These are phyloP conservation scores for Sicus ferrugineus DNA, from an alignment of 2,888 invertebrate genomes.

Conservation along the genomic window DNA sequence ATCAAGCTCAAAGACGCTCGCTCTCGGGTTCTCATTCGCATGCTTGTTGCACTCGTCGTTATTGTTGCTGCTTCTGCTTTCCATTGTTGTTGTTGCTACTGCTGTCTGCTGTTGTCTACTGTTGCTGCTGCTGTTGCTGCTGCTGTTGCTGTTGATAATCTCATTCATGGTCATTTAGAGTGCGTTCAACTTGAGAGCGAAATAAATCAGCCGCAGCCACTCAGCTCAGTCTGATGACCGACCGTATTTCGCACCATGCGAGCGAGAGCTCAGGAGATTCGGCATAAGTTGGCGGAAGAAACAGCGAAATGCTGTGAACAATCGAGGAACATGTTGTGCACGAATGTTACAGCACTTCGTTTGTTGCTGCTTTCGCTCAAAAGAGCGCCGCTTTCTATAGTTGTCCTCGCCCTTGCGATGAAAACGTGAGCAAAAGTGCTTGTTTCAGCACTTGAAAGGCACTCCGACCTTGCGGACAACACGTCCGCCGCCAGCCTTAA, in stretches of 20 bases:
- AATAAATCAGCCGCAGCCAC: background rate
- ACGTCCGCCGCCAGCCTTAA: background rate
- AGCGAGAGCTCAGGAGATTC: background rate
- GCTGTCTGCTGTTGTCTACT: background rate
- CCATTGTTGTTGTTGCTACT: conserved; percentile 2
- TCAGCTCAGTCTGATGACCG: background rate
- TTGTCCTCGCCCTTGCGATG: conserved; percentile 8
- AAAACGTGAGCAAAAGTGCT: background rate
- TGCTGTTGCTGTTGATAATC: conserved; percentile 15
- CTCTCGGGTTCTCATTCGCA: background rate
- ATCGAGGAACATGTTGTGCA: conserved; percentile 2
- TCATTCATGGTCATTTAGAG: conserved; percentile 30
- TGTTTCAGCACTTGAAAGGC: background rate
- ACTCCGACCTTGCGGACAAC: background rate
- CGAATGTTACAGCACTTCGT: background rate
- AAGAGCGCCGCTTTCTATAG: background rate
- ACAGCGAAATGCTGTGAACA: background rate
- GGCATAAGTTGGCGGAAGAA: background rate
- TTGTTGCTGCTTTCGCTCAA: background rate
- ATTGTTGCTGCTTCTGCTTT: background rate
- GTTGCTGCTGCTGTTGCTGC: background rate
- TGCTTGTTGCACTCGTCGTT: background rate
- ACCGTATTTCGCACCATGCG: background rate
- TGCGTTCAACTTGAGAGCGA: conserved; percentile 24
- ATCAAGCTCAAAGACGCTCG: background rate